Evolutionary conservation across 1,140 invertebrate genomes (phyloP).

Genomic region (Grapholita molesta): DNA sequence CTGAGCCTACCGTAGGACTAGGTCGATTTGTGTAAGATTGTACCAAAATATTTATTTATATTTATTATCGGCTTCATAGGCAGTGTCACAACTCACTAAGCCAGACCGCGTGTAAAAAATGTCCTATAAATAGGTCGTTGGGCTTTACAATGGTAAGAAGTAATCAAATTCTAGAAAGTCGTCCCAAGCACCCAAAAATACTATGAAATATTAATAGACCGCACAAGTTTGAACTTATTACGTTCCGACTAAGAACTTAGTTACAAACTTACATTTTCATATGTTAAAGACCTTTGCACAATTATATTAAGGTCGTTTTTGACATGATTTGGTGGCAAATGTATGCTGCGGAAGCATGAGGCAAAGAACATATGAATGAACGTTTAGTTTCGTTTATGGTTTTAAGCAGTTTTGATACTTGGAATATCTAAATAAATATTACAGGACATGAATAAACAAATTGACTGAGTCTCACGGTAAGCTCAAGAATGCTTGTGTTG

Average conservation of each 20-base stretch:
- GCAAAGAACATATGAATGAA: conserved; percentile 49
- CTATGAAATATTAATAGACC: not conserved
- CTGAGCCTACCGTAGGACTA: too few species aligned
- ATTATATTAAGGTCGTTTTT: not conserved
- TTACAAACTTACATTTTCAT: not conserved
- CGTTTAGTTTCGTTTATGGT: conserved; percentile 31
- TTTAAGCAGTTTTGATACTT: conserved; percentile 35
- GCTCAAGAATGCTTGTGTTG: too few species aligned
- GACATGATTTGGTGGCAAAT: not conserved
- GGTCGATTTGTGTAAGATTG: too few species aligned
- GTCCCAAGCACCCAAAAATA: not conserved
- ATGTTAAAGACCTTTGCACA: not conserved
- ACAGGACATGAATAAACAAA: too few species aligned
- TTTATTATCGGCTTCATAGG: too few species aligned
- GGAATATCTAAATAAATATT: too few species aligned
- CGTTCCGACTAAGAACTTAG: not conserved
- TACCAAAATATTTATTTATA: too few species aligned
- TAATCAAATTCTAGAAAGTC: not conserved
- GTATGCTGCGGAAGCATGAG: conserved; percentile 28
- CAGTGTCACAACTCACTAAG: too few species aligned
- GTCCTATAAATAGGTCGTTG: not conserved
- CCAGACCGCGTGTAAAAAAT: too few species aligned
- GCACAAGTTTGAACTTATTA: not conserved
- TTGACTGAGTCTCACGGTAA: too few species aligned
- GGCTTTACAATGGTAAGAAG: not conserved